Evolutionary conservation across 2,888 invertebrate genomes (phyloP).

Genomic region (Apamea epomidion): DNA sequence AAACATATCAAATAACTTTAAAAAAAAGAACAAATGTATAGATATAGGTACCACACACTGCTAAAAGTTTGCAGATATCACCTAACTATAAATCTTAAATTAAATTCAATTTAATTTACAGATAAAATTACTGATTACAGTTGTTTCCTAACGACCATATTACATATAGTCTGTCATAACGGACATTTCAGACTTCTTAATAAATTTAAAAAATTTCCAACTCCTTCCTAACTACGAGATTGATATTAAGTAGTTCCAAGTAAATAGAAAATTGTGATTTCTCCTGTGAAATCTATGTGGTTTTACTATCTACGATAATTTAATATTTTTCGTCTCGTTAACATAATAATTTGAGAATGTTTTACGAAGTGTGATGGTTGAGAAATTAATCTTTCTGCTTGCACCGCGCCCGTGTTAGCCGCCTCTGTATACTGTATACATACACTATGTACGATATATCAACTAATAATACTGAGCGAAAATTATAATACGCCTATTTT

Average conservation of each 20-base stretch:
- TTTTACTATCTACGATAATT: constrained; percentile 74
- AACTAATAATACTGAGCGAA: constrained; percentile 88
- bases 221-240: constrained; percentile 87
- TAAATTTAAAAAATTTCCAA: constrained; percentile 83
- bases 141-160: constrained; percentile 85
- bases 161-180: constrained; percentile 83
- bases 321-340: constrained; percentile 56
- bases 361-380: constrained; percentile 70
- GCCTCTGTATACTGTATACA: constrained; percentile 74
- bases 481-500: constrained; percentile 84
- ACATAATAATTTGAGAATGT: constrained; percentile 62
- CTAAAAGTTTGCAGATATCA: constrained; percentile 81
- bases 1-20: constrained; percentile 75
- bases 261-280: constrained; percentile 85
- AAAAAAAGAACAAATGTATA: constrained; percentile 75
- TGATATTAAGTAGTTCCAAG: constrained; percentile 80
- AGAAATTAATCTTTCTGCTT: constrained; percentile 70
- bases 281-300: constrained; percentile 83
- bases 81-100: constrained; percentile 87
- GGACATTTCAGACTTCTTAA: constrained; percentile 86
- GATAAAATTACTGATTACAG: constrained; percentile 84
- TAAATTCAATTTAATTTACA: constrained; percentile 85
- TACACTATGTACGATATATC: constrained; percentile 76
- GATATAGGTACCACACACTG: constrained; percentile 78
- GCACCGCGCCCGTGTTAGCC: constrained; percentile 83